Conservation (phyloP, 2,113 vertebrate genomes). For the Hoplias malabaricus region DNA sequence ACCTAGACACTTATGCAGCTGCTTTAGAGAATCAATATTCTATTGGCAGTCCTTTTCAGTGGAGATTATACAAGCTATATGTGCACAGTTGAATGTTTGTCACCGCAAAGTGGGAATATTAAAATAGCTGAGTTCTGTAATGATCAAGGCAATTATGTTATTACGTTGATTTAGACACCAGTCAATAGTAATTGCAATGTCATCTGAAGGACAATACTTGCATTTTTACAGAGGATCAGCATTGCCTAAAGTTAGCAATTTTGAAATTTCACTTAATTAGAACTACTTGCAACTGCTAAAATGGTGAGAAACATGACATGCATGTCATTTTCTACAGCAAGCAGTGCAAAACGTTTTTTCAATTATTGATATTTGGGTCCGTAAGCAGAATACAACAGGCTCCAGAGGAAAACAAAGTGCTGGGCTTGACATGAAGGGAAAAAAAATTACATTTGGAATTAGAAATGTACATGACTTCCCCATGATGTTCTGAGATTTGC, state of each 20-base stretch:
- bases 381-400: constrained; percentile 2
- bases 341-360: not conserved
- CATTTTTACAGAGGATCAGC: not conserved
- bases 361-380: constrained; percentile 26
- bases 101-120: no score
- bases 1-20: no score
- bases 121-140: no score
- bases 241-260: not conserved
- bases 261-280: constrained; percentile 9
- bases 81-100: no score
- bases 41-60: no score
- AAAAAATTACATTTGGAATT: constrained; percentile 27
- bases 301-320: not conserved
- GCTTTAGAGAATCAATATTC: no score
- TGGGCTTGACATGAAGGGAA: constrained; percentile 15
- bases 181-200: not conserved
- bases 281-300: not conserved
- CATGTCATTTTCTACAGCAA: not conserved
- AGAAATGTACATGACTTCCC: constrained; percentile 10
- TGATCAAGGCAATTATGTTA: no score
- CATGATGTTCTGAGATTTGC: constrained; percentile 17
- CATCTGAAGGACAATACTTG: not conserved
- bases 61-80: no score
- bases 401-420: constrained; percentile 4
- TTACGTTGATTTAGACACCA: not conserved